Percentiles rank a stretch among this genome's conserved stretches.
phyloP scores from a whole-genome alignment of 2,797 vertebrate genomes.

The Pangasius mekongensis region DNA sequence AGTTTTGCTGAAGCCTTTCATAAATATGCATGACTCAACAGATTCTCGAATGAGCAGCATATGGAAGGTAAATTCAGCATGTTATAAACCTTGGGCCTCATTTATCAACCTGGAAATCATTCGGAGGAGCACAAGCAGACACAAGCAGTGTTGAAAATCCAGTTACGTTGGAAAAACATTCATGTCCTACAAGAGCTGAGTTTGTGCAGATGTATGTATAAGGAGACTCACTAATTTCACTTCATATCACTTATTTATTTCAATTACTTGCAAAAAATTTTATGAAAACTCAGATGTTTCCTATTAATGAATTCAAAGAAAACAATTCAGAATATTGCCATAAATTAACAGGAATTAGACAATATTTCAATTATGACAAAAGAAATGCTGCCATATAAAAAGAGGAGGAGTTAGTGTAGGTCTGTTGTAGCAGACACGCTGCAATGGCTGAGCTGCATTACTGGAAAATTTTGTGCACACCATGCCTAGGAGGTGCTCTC shows the following conservation, averaged over 20 bases:
- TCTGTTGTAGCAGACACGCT: neutral
- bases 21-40: conserved; percentile 38
- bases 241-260: neutral
- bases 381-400: neutral
- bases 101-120: conserved; percentile 19
- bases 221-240: neutral
- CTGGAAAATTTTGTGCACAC: neutral
- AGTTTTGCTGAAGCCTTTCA: conserved; percentile 22
- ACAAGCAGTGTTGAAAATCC: neutral
- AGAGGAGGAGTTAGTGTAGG: neutral
- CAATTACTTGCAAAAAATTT: neutral
- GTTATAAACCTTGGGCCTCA: conserved; percentile 23
- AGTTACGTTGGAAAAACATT: neutral
- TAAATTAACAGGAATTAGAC: neutral
- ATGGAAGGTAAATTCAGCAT: conserved; percentile 45
- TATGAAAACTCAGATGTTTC: neutral
- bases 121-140: conserved; percentile 8
- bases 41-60: conserved; percentile 26
- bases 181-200: neutral
- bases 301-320: neutral
- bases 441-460: neutral
- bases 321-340: neutral
- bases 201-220: neutral
- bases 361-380: neutral
- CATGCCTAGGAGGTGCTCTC: neutral